These are phyloP conservation scores for Halcyon smyrnensis DNA, from an alignment of 2,797 vertebrate genomes.

Conservation along the genomic window DNA sequence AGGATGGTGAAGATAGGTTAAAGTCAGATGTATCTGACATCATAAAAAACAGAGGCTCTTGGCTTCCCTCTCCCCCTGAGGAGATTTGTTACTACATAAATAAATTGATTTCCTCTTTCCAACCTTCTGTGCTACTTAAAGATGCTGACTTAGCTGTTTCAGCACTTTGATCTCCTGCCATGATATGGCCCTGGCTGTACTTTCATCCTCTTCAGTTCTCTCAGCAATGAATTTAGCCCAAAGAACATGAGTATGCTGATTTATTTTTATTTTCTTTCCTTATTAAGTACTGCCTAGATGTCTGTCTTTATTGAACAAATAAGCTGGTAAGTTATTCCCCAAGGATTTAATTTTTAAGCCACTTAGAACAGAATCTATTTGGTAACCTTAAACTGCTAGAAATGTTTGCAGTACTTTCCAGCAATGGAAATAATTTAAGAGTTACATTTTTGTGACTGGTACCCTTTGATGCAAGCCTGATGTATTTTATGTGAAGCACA, in stretches of 20 bases:
- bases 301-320: not conserved
- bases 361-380: not conserved
- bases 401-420: not conserved
- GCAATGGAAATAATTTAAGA: not conserved
- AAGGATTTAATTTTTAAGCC: not conserved
- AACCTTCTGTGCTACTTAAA: slow-evolving; percentile 5
- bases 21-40: not conserved
- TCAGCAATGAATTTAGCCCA: slow-evolving; percentile 3
- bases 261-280: not conserved
- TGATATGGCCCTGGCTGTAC: not conserved
- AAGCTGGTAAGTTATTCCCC: not conserved
- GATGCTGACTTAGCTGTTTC: slow-evolving; percentile 19
- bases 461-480: not conserved
- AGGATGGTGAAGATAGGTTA: not conserved
- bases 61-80: not conserved
- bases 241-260: not conserved
- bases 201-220: slow-evolving; percentile 7
- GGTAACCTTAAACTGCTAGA: not conserved
- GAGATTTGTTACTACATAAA: not conserved
- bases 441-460: not conserved
- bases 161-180: slow-evolving; percentile 40
- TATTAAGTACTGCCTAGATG: not conserved
- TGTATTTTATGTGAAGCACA: not conserved
- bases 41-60: not conserved
- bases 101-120: not conserved